Evolutionary conservation across 2,113 vertebrate species (phyloP).

Genomic region (Ceyx cyanopectus): DNA sequence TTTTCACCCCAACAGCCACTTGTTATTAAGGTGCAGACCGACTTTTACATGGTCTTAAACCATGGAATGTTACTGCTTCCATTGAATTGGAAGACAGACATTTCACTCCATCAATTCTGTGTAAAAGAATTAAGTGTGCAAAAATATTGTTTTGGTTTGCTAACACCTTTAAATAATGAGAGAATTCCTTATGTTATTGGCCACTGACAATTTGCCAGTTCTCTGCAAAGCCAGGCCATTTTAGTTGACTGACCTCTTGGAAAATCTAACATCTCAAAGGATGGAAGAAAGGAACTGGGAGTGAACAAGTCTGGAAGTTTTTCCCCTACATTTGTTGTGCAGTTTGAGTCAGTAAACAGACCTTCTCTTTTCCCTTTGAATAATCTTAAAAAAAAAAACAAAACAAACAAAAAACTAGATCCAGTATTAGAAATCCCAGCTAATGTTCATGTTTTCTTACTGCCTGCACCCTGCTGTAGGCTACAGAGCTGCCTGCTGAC

Average conservation of each 20-base stretch:
- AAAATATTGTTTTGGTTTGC: neutral
- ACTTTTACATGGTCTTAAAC: neutral
- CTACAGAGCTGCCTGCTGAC: slow-evolving; percentile 85
- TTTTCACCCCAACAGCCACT: neutral
- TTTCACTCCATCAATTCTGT: neutral
- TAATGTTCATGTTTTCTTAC: accelerated
- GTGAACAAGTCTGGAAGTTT: neutral
- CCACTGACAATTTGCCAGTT: neutral
- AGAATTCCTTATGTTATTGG: neutral
- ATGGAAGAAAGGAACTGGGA: neutral
- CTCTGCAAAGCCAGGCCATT: neutral
- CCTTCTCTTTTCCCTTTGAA: neutral
- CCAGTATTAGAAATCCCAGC: neutral
- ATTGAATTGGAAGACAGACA: neutral
- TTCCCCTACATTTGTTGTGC: accelerated
- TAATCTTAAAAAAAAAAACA: neutral
- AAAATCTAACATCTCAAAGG: neutral
- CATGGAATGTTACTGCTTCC: neutral
- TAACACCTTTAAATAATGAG: neutral
- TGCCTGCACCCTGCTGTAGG: slow-evolving; percentile 66
- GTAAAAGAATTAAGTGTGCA: neutral
- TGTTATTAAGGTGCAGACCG: neutral
- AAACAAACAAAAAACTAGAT: too few relatives aligned
- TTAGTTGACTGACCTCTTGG: neutral
- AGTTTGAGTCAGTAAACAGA: neutral